phyloP scores from a whole-genome alignment of 2,888 invertebrate species.

The Panzeria rudis region DNA sequence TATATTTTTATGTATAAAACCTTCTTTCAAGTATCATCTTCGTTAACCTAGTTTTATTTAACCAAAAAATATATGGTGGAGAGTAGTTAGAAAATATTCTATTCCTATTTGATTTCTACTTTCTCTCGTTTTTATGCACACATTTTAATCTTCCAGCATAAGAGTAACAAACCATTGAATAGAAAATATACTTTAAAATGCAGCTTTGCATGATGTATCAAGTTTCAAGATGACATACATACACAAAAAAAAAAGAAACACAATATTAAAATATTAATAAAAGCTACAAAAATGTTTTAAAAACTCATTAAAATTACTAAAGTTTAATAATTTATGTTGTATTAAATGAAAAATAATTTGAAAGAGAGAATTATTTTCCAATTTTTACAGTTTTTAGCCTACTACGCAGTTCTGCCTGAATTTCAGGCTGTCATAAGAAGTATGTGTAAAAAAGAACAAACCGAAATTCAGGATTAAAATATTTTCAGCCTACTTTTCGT shows the following conservation, averaged over 20 bases:
- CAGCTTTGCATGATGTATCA: constrained; percentile 47
- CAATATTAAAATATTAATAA: not conserved
- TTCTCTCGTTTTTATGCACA: constrained; percentile 6
- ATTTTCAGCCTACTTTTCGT: no score
- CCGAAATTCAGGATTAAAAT: no score
- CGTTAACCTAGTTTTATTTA: constrained; percentile 65
- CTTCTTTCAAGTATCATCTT: constrained; percentile 60
- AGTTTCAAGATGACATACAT: constrained; percentile 32
- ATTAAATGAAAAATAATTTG: no score
- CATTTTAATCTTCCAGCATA: constrained; percentile 10
- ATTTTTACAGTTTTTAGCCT: no score
- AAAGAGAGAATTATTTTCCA: no score
- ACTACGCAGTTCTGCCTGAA: no score
- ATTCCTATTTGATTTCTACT: constrained; percentile 12
- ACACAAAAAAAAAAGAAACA: constrained; percentile 6
- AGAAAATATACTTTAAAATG: constrained; percentile 47
- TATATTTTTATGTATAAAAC: constrained; percentile 37
- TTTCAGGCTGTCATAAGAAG: no score
- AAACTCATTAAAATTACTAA: not conserved
- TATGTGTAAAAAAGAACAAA: no score
- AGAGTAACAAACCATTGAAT: constrained; percentile 51
- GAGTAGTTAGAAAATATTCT: constrained; percentile 42
- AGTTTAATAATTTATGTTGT: not conserved
- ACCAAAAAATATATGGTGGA: constrained; percentile 36
- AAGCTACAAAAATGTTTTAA: not conserved